phyloP scores from a whole-genome alignment of 2,113 vertebrate species.

The Leptodactylus fuscus region DNA sequence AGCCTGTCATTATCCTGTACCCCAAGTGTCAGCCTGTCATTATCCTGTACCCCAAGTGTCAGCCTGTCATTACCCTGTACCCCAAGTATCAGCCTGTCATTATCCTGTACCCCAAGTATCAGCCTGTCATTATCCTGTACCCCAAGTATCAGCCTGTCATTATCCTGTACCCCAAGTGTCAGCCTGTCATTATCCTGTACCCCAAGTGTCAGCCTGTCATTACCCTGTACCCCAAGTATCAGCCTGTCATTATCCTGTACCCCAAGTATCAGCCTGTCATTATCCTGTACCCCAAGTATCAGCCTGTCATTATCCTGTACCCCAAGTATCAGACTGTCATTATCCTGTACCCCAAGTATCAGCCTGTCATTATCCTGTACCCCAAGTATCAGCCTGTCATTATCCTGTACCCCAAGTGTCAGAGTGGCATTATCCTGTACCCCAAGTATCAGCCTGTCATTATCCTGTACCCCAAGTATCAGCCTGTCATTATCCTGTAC shows the following conservation, averaged over 20 bases:
- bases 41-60: no score
- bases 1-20: no score
- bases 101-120: neutral
- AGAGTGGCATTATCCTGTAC: neutral
- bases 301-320: neutral
- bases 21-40: no score
- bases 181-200: neutral
- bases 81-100: no score
- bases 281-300: neutral
- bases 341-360: no score
- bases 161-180: neutral
- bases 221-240: neutral
- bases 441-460: neutral
- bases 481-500: neutral
- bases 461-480: neutral
- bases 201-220: neutral
- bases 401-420: neutral
- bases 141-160: neutral
- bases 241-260: neutral
- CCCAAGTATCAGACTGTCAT: no score
- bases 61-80: no score
- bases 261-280: neutral
- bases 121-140: neutral
- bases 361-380: neutral
- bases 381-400: neutral